phyloP scores from a whole-genome alignment of 2,888 invertebrate species.

The Plagodis pulveraria region DNA sequence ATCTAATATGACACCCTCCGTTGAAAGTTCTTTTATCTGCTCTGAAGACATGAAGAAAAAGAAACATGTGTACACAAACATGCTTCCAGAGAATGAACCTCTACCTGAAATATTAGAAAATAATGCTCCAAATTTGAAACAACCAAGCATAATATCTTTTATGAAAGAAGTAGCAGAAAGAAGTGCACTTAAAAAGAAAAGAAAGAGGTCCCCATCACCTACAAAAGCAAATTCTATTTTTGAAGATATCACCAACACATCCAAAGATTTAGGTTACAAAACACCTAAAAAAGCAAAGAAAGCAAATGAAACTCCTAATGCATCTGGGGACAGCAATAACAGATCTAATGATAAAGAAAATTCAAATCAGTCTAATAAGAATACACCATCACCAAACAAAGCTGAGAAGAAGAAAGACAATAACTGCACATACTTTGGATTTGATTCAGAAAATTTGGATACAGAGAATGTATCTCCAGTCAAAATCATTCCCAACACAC shows the following conservation, averaged over 20 bases:
- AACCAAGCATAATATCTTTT: constrained; percentile 77
- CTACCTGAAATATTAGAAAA: constrained; percentile 53
- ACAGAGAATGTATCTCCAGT: constrained; percentile 72
- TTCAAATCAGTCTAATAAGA: constrained; percentile 29
- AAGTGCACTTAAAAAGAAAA: constrained; percentile 64
- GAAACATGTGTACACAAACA: constrained; percentile 77
- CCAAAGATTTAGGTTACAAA: constrained; percentile 27
- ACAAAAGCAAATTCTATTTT: constrained; percentile 56
- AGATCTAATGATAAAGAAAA: constrained; percentile 47
- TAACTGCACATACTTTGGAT: constrained; percentile 72
- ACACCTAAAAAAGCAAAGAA: constrained; percentile 39
- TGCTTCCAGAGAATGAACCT: constrained; percentile 53
- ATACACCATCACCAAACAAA: constrained; percentile 37
- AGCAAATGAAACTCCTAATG: constrained; percentile 20
- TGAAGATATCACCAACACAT: constrained; percentile 48
- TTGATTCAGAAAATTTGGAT: constrained; percentile 67
- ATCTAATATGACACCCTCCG: constrained; percentile 79
- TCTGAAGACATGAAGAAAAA: constrained; percentile 60
- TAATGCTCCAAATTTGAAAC: constrained; percentile 60
- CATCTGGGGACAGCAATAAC: constrained; percentile 35
- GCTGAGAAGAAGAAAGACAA: constrained; percentile 49
- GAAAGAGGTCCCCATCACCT: constrained; percentile 54
- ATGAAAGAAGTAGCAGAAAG: constrained; percentile 71
- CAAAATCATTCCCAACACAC: constrained; percentile 49
- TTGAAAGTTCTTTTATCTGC: constrained; percentile 74